phyloP scores from a whole-genome alignment of 1,140 invertebrate genomes.

The Drosophila sp. region DNA sequence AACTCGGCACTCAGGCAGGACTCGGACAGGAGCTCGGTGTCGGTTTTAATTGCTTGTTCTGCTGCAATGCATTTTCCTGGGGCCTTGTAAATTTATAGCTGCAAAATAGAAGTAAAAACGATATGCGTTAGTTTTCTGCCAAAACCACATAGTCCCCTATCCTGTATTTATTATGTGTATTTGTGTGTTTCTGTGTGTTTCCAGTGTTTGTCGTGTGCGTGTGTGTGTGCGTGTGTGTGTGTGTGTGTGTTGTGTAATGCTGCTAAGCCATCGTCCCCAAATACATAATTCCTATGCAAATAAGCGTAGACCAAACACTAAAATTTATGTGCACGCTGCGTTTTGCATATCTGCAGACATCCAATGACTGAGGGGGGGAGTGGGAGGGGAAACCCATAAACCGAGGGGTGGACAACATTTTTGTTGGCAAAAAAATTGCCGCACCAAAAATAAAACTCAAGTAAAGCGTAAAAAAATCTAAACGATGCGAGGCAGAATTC shows the following conservation, averaged over 20 bases:
- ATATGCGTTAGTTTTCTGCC: conserved; percentile 75
- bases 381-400: conserved; percentile 10
- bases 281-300: conserved; percentile 83
- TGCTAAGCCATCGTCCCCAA: conserved; percentile 78
- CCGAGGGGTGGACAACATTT: background rate
- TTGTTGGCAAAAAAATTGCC: conserved; percentile 36
- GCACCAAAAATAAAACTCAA: conserved; percentile 74
- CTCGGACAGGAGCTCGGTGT: conserved; percentile 27
- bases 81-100: conserved; percentile 77
- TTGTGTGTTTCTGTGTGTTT: conserved; percentile 25
- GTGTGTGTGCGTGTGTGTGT: conserved; percentile 33
- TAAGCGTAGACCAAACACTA: conserved; percentile 70
- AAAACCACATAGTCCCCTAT: conserved; percentile 64
- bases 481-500: conserved; percentile 57
- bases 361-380: background rate
- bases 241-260: conserved; percentile 67
- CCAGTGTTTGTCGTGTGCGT: conserved; percentile 28
- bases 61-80: conserved; percentile 80
- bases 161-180: background rate
- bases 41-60: conserved; percentile 80
- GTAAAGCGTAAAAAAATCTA: conserved; percentile 79
- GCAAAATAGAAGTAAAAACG: conserved; percentile 78
- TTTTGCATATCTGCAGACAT: conserved; percentile 76
- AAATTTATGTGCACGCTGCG: conserved; percentile 77
- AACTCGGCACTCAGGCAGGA: conserved; percentile 24